Conservation (phyloP, 1,140 invertebrate genomes). For the Rhagoletis zephyria region DNA sequence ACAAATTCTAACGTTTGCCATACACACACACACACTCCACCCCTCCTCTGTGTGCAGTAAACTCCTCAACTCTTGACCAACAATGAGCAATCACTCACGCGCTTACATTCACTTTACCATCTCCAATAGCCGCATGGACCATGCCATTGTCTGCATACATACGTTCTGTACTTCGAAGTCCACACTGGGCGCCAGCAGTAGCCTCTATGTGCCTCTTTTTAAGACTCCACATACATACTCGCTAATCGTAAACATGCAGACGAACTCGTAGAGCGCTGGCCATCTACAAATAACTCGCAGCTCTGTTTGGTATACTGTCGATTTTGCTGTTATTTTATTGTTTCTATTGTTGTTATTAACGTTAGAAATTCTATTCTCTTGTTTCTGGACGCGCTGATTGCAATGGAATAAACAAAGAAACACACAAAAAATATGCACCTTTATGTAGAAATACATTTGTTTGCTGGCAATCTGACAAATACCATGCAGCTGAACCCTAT, state of each 20-base stretch:
- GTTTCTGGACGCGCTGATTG: slow-evolving; percentile 8
- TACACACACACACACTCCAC: background rate
- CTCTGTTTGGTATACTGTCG: slow-evolving; percentile 16
- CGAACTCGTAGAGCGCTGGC: background rate
- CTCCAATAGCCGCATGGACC: slow-evolving; percentile 8
- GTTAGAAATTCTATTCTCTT: slow-evolving; percentile 51
- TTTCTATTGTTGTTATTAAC: slow-evolving; percentile 50
- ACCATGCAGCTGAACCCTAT: background rate
- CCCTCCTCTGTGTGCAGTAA: background rate
- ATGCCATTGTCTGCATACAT: background rate
- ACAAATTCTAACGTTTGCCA: background rate
- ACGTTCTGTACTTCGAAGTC: background rate
- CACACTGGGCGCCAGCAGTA: background rate
- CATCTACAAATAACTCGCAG: background rate
- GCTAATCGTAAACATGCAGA: slow-evolving; percentile 20
- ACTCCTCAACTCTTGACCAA: background rate
- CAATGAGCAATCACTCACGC: slow-evolving; percentile 50
- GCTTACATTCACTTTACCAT: slow-evolving; percentile 27
- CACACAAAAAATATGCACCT: slow-evolving; percentile 18
- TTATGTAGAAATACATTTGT: slow-evolving; percentile 7
- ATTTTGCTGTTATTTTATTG: slow-evolving; percentile 50
- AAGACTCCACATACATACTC: background rate
- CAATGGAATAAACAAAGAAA: background rate
- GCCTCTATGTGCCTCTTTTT: slow-evolving; percentile 19
- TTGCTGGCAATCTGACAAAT: background rate